These are phyloP conservation scores for Schlechtendalia chinensis DNA, from an alignment of 1,140 invertebrate genomes.

Conservation along the genomic window DNA sequence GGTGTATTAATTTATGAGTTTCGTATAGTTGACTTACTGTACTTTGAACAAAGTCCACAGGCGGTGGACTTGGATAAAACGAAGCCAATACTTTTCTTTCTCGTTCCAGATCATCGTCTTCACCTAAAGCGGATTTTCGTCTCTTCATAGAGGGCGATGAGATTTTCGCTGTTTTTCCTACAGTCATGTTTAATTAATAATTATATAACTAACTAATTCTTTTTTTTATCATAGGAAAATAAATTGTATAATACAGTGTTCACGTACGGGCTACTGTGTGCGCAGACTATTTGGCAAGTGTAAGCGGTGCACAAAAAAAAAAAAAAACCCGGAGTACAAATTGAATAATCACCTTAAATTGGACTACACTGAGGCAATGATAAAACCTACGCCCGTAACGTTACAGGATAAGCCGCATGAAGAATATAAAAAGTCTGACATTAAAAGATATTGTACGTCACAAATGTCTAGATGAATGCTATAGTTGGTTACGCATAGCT, in stretches of 20 bases:
- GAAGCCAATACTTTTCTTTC: conserved; percentile 29
- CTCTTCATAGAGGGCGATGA: conserved; percentile 38
- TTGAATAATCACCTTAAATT: conserved; percentile 49
- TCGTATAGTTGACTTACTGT: conserved; percentile 21
- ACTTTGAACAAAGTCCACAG: conserved; percentile 43
- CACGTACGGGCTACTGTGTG: neutral
- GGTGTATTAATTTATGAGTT: neutral
- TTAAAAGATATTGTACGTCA: conserved; percentile 4
- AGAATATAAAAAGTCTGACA: conserved; percentile 22
- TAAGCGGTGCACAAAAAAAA: conserved; percentile 15
- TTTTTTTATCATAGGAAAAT: neutral
- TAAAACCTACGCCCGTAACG: conserved; percentile 22
- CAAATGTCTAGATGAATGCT: neutral
- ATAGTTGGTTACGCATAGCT: neutral
- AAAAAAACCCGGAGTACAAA: conserved; percentile 5
- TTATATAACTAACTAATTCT: neutral
- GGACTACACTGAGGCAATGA: conserved; percentile 44
- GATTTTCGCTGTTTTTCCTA: conserved; percentile 42
- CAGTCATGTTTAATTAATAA: conserved; percentile 6
- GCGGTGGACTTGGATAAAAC: conserved; percentile 43
- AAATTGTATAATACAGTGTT: neutral
- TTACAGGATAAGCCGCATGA: conserved; percentile 17
- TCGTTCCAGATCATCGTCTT: conserved; percentile 24
- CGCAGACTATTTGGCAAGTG: conserved; percentile 22
- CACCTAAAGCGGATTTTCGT: conserved; percentile 16